Base-by-base conservation (phyloP, 2,113 vertebrate genomes). In the Pachyramphus minor region DNA sequence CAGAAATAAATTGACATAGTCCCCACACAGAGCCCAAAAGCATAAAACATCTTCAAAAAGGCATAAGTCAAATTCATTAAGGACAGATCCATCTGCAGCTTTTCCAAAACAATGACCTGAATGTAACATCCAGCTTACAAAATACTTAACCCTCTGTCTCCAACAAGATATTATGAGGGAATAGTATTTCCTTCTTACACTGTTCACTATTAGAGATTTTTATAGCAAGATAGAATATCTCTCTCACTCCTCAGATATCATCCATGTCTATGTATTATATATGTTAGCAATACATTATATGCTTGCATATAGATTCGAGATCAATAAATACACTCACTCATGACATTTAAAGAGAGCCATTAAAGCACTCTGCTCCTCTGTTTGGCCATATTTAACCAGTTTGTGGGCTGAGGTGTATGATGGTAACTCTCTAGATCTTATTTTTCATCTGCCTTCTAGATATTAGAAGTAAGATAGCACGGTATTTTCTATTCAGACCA, bases 171-270 rank as follows among this genome's bases (percentile, higher is more conserved):
- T 22, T 9, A 37, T 2, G 2, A 76, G 6, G 20, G 13, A 37
- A 66, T 22, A 21, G 30, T 13, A 72, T 87, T 87, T 89, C 30
- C 6, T 68, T 53, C 22, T 49, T 44, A 41, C 33, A 13, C 7
- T 37, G 11, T 31, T 78, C 18, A 35, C 6, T 42, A 7, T 49
- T 47, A 63, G 16, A 59, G 14, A 16, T 22, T 45, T 45, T 8
- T 59, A 25, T 1, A 72, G 3, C 5, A 55, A 59, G 33, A 7
- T 4, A 45, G 10, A 60, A 55, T 44, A 19, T 24, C 11, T 68
- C 11, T 18, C 33, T 63, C 4, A 3, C 1, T 1, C 1, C 6
- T 37, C 17, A 66, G 28, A 18, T 28, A 30, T 3, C 15, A 24
- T 5, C 3, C 1, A 1, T 73, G 6, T 33, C 31, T 45, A 14